phyloP scores from a whole-genome alignment of 2,113 vertebrate genomes.

The Corythaixoides concolor region DNA sequence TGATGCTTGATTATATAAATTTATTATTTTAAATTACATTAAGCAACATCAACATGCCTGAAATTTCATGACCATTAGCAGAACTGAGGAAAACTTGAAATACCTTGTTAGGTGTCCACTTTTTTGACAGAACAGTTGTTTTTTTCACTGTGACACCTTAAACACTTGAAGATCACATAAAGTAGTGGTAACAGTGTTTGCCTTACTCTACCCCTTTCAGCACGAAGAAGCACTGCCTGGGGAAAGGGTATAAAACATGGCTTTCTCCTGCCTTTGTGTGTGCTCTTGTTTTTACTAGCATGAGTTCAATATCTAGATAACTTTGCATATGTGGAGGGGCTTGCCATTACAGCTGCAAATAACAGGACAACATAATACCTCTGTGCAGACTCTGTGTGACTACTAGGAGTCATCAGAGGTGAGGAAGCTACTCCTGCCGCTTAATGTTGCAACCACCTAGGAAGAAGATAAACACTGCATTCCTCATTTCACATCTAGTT shows the following conservation, averaged over 20 bases:
- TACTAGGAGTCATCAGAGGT: accelerated
- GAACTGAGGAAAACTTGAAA: not conserved
- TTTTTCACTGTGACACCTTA: not conserved
- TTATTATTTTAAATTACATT: not conserved
- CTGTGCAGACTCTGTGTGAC: not conserved
- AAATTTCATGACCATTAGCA: not conserved
- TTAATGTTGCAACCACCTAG: not conserved
- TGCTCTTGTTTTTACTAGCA: not conserved
- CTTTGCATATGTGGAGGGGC: not conserved
- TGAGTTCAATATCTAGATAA: not conserved
- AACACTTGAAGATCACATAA: not conserved
- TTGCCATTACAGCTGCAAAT: not conserved
- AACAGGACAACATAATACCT: not conserved
- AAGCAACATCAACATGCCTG: not conserved
- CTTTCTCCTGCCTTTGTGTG: not conserved
- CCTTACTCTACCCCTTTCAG: not conserved
- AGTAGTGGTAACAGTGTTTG: not conserved
- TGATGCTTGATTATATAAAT: not conserved
- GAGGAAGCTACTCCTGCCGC: not conserved
- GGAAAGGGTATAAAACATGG: not conserved
- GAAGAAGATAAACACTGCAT: not conserved
- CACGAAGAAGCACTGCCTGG: not conserved
- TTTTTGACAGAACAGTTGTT: not conserved
- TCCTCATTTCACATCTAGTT: not conserved
- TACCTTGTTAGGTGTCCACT: not conserved